phyloP scores from a whole-genome alignment of 2,888 invertebrate genomes.

The Amitus sp. region DNA sequence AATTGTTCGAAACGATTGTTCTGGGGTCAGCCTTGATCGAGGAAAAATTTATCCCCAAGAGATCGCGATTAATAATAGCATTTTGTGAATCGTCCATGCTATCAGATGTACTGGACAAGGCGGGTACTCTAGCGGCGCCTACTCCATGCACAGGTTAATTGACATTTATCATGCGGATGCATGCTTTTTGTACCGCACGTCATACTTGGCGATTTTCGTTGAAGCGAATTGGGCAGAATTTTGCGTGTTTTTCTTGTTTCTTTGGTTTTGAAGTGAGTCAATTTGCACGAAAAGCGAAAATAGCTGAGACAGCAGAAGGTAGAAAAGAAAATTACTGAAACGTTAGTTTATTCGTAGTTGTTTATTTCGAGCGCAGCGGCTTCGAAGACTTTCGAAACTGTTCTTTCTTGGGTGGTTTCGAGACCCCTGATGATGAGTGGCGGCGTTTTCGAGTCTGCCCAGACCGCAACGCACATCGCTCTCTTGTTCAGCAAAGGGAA shows the following conservation, averaged over 20 bases:
- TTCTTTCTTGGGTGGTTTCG: slow-evolving; percentile 6
- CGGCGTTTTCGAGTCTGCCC: slow-evolving; percentile 55
- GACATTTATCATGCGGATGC: slow-evolving; percentile 56
- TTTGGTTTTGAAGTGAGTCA: too few species aligned
- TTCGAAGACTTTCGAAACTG: slow-evolving; percentile 18
- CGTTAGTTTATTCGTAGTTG: slow-evolving; percentile 43
- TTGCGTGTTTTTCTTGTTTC: background rate
- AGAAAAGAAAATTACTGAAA: background rate
- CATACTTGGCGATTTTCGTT: slow-evolving; percentile 46
- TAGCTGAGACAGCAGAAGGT: too few species aligned
- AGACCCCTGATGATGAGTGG: slow-evolving; percentile 14
- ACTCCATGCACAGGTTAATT: slow-evolving; percentile 69
- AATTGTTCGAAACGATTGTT: too few species aligned
- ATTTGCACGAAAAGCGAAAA: slow-evolving; percentile 48
- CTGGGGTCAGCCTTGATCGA: too few species aligned
- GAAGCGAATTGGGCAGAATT: slow-evolving; percentile 47
- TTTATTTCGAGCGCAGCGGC: slow-evolving; percentile 52
- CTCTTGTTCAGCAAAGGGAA: slow-evolving; percentile 57
- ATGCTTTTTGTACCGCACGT: slow-evolving; percentile 55
- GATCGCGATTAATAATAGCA: slow-evolving; percentile 8
- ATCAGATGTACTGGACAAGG: slow-evolving; percentile 68
- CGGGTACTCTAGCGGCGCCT: slow-evolving; percentile 65
- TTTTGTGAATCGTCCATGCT: slow-evolving; percentile 45
- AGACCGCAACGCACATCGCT: slow-evolving; percentile 57
- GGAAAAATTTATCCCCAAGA: too few species aligned